Percentiles rank a stretch among this genome's conserved stretches.
These are phyloP conservation scores for Lindbergichthys nudifrons DNA, from an alignment of 2,797 vertebrate genomes.

Conservation along the genomic window DNA sequence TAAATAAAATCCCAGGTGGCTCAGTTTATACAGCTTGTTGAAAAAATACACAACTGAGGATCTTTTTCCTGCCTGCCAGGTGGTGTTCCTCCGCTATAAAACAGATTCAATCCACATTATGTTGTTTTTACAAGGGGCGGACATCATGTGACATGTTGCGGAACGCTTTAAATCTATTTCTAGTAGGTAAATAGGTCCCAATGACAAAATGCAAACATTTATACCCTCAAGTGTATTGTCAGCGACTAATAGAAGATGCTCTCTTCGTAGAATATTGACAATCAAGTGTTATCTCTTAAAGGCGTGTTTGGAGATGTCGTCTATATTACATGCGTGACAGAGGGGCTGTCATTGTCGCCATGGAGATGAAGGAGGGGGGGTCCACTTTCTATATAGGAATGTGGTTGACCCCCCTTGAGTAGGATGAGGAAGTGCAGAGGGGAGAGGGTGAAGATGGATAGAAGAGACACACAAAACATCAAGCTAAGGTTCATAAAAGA, in stretches of 20 bases:
- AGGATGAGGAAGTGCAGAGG: not conserved
- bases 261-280: not conserved
- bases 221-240: not conserved
- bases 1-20: not conserved
- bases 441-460: not conserved
- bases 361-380: conserved; percentile 18
- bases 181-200: not conserved
- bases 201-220: not conserved
- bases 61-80: not conserved
- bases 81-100: not conserved
- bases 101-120: not conserved
- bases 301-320: not conserved
- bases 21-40: not conserved
- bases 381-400: conserved; percentile 34
- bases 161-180: not conserved
- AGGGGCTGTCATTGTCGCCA: conserved; percentile 29
- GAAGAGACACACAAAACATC: not conserved
- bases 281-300: not conserved
- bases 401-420: not conserved
- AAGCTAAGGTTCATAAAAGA: not conserved
- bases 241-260: not conserved
- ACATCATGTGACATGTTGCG: not conserved
- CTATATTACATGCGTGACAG: not conserved
- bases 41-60: not conserved
- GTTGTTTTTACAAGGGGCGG: no score